Base-by-base conservation (phyloP, 2,888 invertebrate genomes). In the Oscheius myriophilus region DNA sequence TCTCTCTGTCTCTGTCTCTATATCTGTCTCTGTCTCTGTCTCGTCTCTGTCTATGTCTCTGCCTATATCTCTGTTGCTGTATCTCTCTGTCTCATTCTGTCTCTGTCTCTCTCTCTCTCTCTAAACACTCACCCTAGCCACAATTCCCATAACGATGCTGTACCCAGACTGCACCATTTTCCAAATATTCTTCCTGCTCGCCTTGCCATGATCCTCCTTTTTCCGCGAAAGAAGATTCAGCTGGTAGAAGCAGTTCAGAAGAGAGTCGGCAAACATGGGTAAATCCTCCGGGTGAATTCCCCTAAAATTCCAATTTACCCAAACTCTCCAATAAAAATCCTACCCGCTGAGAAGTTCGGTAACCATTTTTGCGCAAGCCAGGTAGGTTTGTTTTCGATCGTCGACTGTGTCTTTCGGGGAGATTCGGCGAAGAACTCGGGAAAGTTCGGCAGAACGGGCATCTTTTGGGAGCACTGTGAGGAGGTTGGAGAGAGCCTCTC, bases 221-320 rank as follows among this genome's bases (percentile, higher is more conserved):
- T 72, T 76, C 53, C 68, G 70, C 3, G 81, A 80, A 4, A 83
- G 58, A n/a, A 71, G 65, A 67, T 81, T 75, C 64, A 83, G 45
- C 25, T 82, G 79, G 55, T 75, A 78, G 71, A 82, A 84, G 68
- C 80, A 75, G 71, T 84, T 78, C 25, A 84, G 72, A 39, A 82
- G 73, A 3, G 81, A 80, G 51, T 83, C 82, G 16, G 81, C 79
- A 45, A 82, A 73, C 7, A 84, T 62, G 0, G 76, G 74, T 9
- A 84, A 51, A 59, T 71, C 73, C n/a, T 71, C 71, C 7, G 70
- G 16, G 55, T n/a, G 26, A 21, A 70, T 18, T 1, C 54, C 59
- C 14, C 69, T 53, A 21, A 63, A 63, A 6, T 14, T n/a, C n/a
- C n/a, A n/a, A n/a, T n/a, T n/a, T n/a, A n/a, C n/a, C n/a, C n/a